Percentiles rank a stretch among this genome's conserved stretches.
phyloP scores from a whole-genome alignment of 1,140 invertebrate genomes.

The Pygmarrhopalites habei region DNA sequence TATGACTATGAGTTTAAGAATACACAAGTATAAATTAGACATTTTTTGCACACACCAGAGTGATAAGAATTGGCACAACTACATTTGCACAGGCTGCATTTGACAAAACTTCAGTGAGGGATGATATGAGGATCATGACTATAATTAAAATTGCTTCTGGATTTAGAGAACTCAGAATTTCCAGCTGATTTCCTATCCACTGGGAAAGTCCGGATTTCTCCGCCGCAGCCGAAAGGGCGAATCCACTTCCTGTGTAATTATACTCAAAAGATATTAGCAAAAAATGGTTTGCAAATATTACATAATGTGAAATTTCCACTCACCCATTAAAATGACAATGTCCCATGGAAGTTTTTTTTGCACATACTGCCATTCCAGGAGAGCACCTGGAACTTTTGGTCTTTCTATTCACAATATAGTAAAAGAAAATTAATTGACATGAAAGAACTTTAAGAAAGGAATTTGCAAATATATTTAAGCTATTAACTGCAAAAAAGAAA shows the following conservation, averaged over 20 bases:
- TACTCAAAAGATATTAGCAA: background rate
- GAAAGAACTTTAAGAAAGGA: background rate
- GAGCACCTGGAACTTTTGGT: conserved; percentile 41
- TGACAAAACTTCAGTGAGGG: conserved; percentile 72
- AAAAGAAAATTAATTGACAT: background rate
- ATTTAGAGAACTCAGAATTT: conserved; percentile 42
- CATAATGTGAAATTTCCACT: background rate
- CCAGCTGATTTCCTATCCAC: conserved; percentile 57
- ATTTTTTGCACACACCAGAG: too few relatives aligned
- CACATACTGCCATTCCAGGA: conserved; percentile 70
- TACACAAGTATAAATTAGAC: too few relatives aligned
- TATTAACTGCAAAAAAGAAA: conserved; percentile 19
- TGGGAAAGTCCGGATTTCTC: conserved; percentile 66
- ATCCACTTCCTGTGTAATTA: background rate
- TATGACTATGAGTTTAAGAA: too few relatives aligned
- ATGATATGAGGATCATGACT: conserved; percentile 46
- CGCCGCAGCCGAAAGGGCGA: conserved; percentile 59
- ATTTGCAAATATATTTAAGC: background rate
- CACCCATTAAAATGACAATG: conserved; percentile 32
- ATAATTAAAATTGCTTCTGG: conserved; percentile 43
- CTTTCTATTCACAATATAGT: background rate
- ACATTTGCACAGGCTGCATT: conserved; percentile 75
- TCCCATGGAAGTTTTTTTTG: conserved; percentile 72
- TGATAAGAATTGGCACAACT: conserved; percentile 67
- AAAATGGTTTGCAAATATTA: background rate